phyloP scores from a whole-genome alignment of 2,797 vertebrate genomes.

The Xiphorhynchus erythropygius region DNA sequence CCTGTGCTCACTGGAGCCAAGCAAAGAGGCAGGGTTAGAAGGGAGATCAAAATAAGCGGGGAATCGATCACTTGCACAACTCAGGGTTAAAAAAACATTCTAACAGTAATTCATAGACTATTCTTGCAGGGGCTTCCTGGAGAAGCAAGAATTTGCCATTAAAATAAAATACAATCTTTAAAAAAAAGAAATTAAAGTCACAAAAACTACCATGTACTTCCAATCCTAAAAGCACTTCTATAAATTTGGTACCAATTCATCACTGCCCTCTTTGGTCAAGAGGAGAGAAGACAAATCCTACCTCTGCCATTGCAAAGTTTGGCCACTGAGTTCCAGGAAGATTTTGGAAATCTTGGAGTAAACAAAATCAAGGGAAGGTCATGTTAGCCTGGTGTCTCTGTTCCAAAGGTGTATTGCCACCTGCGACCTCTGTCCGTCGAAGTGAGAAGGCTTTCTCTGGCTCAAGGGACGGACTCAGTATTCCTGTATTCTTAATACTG shows the following conservation, averaged over 20 bases:
- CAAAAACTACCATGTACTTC: neutral
- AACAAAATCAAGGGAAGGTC: neutral
- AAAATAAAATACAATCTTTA: neutral
- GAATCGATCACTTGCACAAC: neutral
- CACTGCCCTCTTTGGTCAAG: neutral
- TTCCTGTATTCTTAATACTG: conserved; percentile 9
- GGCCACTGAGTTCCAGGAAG: neutral
- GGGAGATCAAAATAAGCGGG: neutral
- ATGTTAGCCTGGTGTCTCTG: neutral
- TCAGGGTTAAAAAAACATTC: neutral
- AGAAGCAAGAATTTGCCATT: neutral
- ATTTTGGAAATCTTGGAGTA: neutral
- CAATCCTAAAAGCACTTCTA: neutral
- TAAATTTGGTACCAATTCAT: neutral
- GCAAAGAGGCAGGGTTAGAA: neutral
- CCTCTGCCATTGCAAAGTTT: neutral
- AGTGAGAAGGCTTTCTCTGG: neutral
- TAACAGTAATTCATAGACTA: neutral
- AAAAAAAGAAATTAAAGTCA: neutral
- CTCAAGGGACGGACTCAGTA: neutral
- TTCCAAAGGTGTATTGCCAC: neutral
- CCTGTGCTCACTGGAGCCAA: neutral
- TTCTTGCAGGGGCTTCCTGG: neutral
- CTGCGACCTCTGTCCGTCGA: neutral
- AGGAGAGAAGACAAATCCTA: neutral